phyloP scores from a whole-genome alignment of 2,113 vertebrate genomes.

The Mobula birostris region DNA sequence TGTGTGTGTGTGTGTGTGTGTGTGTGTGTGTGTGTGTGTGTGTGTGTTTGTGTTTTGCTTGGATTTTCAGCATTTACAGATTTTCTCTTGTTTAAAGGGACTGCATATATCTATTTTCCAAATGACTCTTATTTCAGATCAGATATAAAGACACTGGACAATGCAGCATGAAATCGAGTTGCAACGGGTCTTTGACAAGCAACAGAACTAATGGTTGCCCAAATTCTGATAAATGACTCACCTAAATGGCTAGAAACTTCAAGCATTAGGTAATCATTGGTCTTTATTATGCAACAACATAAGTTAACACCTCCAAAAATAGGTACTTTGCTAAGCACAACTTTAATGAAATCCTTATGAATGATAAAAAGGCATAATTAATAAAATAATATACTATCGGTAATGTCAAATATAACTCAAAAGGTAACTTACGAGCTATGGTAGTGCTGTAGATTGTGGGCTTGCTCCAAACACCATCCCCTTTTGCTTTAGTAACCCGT shows the following conservation, averaged over 20 bases:
- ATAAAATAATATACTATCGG: neutral
- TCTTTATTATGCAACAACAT: neutral
- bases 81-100: no score
- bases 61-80: no score
- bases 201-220: neutral
- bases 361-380: neutral
- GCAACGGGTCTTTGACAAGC: neutral
- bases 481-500: slow-evolving; percentile 65
- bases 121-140: neutral
- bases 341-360: neutral
- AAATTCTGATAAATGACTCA: neutral
- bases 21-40: no score
- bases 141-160: neutral
- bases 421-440: slow-evolving; percentile 60
- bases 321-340: neutral
- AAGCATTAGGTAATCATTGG: neutral
- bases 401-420: neutral
- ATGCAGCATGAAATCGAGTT: neutral
- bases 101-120: no score
- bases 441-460: slow-evolving; percentile 72
- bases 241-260: neutral
- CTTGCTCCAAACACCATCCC: slow-evolving; percentile 75
- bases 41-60: no score
- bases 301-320: neutral
- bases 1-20: no score